A percentile compares a stretch with the other conserved stretches of the same genome.
Evolutionary conservation across 2,888 invertebrate species (phyloP).

Genomic region (Formica aserva): DNA sequence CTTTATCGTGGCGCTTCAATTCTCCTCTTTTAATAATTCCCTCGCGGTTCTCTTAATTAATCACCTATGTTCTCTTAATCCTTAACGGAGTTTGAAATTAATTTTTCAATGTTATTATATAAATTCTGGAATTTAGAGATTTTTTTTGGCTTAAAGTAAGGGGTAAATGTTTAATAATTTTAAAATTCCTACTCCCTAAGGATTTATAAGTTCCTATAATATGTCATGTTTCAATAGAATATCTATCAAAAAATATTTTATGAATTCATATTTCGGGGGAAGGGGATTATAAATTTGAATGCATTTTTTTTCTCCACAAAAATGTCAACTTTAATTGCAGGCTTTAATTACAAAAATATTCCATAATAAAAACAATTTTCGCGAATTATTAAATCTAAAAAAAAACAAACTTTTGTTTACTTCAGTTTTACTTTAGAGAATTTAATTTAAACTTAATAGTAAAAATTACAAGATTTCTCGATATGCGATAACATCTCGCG

Average conservation of each 20-base stretch:
- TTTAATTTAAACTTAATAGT: slow-evolving; percentile 5
- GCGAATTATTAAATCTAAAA: not conserved
- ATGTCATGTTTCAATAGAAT: not conserved
- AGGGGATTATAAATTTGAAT: not conserved
- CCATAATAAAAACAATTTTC: not conserved
- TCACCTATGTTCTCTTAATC: slow-evolving; percentile 4
- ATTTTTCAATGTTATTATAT: slow-evolving; percentile 7
- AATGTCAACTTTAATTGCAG: not conserved
- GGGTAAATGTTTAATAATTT: not conserved
- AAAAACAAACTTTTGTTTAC: not conserved
- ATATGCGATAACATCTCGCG: not conserved
- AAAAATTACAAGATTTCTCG: not conserved
- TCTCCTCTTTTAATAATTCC: not conserved
- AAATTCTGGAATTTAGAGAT: not conserved
- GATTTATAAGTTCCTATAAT: not conserved
- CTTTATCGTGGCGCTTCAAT: not conserved
- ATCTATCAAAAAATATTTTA: not conserved
- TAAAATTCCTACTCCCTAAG: not conserved
- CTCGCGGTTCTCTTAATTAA: slow-evolving; percentile 23
- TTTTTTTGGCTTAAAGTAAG: not conserved
- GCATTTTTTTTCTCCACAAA: not conserved
- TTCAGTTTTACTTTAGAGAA: not conserved
- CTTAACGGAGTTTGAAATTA: slow-evolving; percentile 3
- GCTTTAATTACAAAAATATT: not conserved
- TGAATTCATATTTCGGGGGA: not conserved